A percentile compares a stretch with the other conserved stretches of the same genome.
phyloP scores from a whole-genome alignment of 2,797 vertebrate species.

The Chromobotia macracanthus region DNA sequence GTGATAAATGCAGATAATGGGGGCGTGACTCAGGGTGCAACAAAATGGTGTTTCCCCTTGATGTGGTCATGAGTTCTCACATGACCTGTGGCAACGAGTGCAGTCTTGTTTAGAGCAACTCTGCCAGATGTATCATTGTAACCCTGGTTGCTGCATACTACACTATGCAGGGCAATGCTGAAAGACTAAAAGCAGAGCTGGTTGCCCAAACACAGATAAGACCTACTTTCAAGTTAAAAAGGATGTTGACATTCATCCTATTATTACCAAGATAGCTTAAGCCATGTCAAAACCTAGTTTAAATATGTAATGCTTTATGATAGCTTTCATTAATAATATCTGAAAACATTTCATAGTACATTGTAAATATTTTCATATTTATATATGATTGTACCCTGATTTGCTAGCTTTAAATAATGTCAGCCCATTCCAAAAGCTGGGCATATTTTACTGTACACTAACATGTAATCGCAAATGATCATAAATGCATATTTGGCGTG shows the following conservation, averaged over 20 bases:
- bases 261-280: neutral
- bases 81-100: slow-evolving; percentile 10
- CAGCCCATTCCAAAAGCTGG: too few relatives aligned
- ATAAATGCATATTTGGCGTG: too few relatives aligned
- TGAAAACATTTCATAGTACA: too few relatives aligned
- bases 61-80: slow-evolving; percentile 18
- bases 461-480: too few relatives aligned
- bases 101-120: slow-evolving; percentile 18
- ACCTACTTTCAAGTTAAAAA: neutral
- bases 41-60: slow-evolving; percentile 31
- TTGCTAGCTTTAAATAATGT: too few relatives aligned
- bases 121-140: slow-evolving; percentile 10
- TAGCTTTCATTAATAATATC: too few relatives aligned
- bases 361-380: too few relatives aligned
- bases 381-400: too few relatives aligned
- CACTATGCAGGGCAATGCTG: slow-evolving; percentile 13
- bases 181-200: neutral
- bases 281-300: too few relatives aligned
- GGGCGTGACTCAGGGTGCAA: slow-evolving; percentile 7
- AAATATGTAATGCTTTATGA: too few relatives aligned
- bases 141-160: neutral
- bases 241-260: neutral
- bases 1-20: slow-evolving; percentile 13
- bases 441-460: too few relatives aligned
- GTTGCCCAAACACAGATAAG: neutral